Conservation (phyloP, 2,797 vertebrate species). For the Urocyon cinereoargenteus region DNA sequence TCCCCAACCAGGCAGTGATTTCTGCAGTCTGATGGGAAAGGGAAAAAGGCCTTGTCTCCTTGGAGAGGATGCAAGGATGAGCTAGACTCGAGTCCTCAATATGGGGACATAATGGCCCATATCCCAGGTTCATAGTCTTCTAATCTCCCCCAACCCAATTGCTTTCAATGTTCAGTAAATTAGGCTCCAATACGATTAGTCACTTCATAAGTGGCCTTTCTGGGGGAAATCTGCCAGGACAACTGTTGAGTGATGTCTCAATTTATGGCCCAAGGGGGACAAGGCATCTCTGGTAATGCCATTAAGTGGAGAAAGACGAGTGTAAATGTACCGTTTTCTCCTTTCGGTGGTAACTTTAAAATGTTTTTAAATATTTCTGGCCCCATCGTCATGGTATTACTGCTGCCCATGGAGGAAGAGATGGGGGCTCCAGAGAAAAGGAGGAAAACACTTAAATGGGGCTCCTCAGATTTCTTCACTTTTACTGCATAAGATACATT, state of each 20-base stretch:
- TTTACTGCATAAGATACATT: background rate
- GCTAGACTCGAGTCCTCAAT: background rate
- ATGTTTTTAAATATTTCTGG: constrained; percentile 64
- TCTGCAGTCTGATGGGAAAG: constrained; percentile 37
- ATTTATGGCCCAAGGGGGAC: constrained; percentile 81
- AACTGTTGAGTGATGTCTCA: constrained; percentile 85
- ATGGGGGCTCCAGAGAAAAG: background rate
- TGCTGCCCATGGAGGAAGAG: background rate
- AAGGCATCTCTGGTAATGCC: constrained; percentile 76
- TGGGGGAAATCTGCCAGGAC: constrained; percentile 81
- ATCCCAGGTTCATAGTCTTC: constrained; percentile 59
- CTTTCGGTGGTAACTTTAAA: constrained; percentile 62
- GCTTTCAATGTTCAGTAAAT: constrained; percentile 79
- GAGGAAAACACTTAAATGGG: background rate
- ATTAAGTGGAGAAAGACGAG: constrained; percentile 82
- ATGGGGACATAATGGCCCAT: constrained; percentile 52
- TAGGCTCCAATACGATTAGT: constrained; percentile 78
- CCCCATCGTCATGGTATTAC: background rate
- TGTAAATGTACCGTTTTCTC: constrained; percentile 79
- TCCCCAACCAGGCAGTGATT: background rate
- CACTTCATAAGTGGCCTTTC: constrained; percentile 83
- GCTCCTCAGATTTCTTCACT: constrained; percentile 55
- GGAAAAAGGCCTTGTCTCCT: background rate
- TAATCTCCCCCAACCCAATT: constrained; percentile 38
- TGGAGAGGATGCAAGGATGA: constrained; percentile 48